These are phyloP conservation scores for Scomber japonicus DNA, from an alignment of 2,113 vertebrate species.

Conservation along the genomic window DNA sequence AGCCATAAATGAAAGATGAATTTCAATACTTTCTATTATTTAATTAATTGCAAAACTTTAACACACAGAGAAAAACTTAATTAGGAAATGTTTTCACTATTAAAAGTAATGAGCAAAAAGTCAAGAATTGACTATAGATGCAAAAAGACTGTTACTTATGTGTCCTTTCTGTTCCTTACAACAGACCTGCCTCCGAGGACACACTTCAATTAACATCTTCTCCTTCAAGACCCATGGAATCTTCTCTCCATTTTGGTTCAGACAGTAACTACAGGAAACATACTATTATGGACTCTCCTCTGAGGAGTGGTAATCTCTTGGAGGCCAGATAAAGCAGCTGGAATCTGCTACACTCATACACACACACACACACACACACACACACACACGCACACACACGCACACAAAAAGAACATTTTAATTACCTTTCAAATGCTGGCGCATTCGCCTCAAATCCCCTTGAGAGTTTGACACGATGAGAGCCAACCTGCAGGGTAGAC, in stretches of 20 bases:
- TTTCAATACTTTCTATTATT: too few species aligned
- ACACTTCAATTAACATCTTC: slow-evolving; percentile 34
- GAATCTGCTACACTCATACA: slow-evolving; percentile 4
- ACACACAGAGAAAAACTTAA: not conserved
- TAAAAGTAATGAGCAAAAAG: not conserved
- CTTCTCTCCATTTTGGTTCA: not conserved
- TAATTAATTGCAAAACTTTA: too few species aligned
- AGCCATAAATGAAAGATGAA: too few species aligned
- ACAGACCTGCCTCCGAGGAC: slow-evolving; percentile 19
- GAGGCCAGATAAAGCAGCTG: slow-evolving; percentile 36
- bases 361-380: not conserved
- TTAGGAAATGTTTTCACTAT: not conserved
- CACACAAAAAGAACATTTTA: slow-evolving; percentile 14
- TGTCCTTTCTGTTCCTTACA: slow-evolving; percentile 3
- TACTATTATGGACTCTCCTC: slow-evolving; percentile 6
- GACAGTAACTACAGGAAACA: slow-evolving; percentile 12
- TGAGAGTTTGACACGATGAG: slow-evolving; percentile 98
- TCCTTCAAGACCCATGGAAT: slow-evolving; percentile 9
- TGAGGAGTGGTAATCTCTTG: slow-evolving; percentile 23
- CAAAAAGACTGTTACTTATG: not conserved
- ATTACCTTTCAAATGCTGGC: slow-evolving; percentile 97
- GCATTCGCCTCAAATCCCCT: slow-evolving; percentile 98
- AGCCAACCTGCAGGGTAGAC: slow-evolving; percentile 89
- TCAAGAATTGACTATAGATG: too few species aligned
- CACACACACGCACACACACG: not conserved